Evolutionary conservation across 2,888 invertebrate species (phyloP), one percentile per base, ranked within the genome.

Genomic region (Sarcophaga caerulescens): DNA sequence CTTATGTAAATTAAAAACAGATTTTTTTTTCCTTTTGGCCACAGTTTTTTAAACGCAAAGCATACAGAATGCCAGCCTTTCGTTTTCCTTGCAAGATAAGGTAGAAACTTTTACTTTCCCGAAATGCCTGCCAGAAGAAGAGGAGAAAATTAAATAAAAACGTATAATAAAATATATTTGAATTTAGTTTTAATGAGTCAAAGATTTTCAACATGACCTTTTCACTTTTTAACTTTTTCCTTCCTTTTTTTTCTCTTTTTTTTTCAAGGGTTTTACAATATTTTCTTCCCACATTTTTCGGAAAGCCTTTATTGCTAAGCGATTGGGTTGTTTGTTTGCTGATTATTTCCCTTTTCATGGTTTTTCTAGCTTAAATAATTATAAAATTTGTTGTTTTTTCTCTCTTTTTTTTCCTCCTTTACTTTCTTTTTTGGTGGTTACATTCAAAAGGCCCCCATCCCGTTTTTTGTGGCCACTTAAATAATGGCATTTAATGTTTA

Each of bases 401-500:
- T 10, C 2, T 10, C 8, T 10, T 35, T 10, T 35, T 35, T 10
- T 35, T 6, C 35, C 35, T 35, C 2, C 8, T 35, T 35, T 35
- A 10, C 35, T 10, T 35, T 66, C 2, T 35, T n/a, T 10, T 66
- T 44, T 65, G 14, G 4, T 65, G 44, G 14, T n/a, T 17, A 52
- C 3, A 12, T 2, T 52, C 3, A 52, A 17, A 52, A 52, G 12
- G 52, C 14, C 52, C 4, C 35, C 19, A 19, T 59, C 23, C 2
- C 60, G 52, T 66, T 62, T 69, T 62, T 69, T 76, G 60, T 66
- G 86, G 81, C 14, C 60, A 78, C 77, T 83, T 86, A 78, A 78
- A 81, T 78, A 86, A 84, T 78, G 80, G 14, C 66, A 84, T 86
- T 84, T 84, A 84, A 81, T 81, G 77, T 81, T 86, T 86, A 84